These are phyloP conservation scores for Callopanchax toddi DNA, from an alignment of 2,113 vertebrate species.

Conservation along the genomic window DNA sequence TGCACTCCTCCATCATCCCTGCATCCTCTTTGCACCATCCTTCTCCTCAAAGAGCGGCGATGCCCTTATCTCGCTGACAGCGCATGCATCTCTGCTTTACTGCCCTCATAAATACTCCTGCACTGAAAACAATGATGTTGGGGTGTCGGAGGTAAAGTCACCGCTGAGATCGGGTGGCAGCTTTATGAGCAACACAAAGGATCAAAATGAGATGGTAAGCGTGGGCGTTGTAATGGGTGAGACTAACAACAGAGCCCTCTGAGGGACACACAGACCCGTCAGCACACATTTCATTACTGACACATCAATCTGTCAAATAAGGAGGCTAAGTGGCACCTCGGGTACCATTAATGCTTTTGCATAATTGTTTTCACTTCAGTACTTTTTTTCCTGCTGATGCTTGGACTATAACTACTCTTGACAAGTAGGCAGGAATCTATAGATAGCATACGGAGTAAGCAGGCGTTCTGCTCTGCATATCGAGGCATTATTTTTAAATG, in stretches of 20 bases:
- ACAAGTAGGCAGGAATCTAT: conserved; percentile 8
- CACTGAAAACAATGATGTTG: conserved; percentile 52
- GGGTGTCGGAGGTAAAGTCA: conserved; percentile 46
- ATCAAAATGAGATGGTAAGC: conserved; percentile 53
- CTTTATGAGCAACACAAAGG: conserved; percentile 55
- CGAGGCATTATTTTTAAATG: neutral
- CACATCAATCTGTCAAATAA: conserved; percentile 56
- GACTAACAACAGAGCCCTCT: conserved; percentile 49
- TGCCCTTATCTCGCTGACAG: conserved; percentile 40
- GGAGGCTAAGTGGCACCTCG: conserved; percentile 57
- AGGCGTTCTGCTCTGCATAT: neutral
- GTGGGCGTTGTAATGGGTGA: conserved; percentile 49
- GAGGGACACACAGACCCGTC: conserved; percentile 46
- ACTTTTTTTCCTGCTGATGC: conserved; percentile 15
- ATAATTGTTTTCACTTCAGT: conserved; percentile 47
- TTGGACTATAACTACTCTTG: conserved; percentile 10
- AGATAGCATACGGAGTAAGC: neutral
- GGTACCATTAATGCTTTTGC: conserved; percentile 52
- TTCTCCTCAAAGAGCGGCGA: conserved; percentile 17
- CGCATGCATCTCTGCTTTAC: conserved; percentile 46
- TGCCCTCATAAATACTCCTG: conserved; percentile 52
- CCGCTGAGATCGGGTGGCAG: conserved; percentile 52
- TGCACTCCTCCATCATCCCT: conserved; percentile 3
- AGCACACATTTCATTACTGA: conserved; percentile 66
- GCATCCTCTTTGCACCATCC: conserved; percentile 3